These are phyloP conservation scores for Phylloscopus trochiloides DNA, from an alignment of 2,113 vertebrate genomes.

Conservation along the genomic window DNA sequence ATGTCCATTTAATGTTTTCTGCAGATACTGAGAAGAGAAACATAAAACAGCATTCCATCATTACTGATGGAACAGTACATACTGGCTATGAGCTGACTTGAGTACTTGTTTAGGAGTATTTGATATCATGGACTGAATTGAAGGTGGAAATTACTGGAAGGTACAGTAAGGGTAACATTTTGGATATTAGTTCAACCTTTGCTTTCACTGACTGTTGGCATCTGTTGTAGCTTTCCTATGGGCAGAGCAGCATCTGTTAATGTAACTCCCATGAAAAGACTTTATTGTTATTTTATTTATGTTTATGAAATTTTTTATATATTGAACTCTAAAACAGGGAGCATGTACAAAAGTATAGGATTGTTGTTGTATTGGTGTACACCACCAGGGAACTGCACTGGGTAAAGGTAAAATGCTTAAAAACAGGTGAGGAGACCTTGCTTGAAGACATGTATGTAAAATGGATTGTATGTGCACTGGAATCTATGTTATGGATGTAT, in stretches of 20 bases:
- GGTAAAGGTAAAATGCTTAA: neutral
- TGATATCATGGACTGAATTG: neutral
- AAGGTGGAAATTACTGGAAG: neutral
- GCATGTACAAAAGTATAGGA: neutral
- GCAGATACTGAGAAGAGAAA: neutral
- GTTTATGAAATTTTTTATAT: neutral
- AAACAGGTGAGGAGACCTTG: neutral
- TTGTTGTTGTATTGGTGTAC: fast-evolving
- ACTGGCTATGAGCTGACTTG: neutral
- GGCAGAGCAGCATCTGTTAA: neutral
- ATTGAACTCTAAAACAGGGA: neutral
- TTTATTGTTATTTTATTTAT: neutral
- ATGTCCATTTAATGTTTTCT: neutral
- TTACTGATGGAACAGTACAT: neutral
- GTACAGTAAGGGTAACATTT: neutral
- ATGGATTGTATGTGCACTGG: neutral
- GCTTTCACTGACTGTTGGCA: neutral
- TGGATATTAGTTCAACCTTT: neutral
- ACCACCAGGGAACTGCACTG: neutral
- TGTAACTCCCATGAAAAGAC: neutral
- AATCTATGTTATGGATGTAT: neutral
- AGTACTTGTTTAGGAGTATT: neutral
- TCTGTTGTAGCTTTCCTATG: neutral
- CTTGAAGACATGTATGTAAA: neutral
- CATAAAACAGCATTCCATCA: neutral